Conservation (phyloP, 2,113 vertebrate genomes). For the Brachypodius melanocephalos region DNA sequence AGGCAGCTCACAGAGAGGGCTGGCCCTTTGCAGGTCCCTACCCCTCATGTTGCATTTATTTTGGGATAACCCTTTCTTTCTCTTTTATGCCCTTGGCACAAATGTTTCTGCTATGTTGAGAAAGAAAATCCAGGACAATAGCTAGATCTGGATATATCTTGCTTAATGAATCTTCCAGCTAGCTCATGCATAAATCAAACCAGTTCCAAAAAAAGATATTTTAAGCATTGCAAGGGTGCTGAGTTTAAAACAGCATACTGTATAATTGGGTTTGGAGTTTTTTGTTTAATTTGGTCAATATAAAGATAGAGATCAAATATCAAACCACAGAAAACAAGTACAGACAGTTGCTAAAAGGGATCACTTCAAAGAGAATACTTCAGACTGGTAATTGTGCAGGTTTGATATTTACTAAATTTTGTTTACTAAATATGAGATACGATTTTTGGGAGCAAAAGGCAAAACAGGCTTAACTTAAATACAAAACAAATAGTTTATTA, state of each 20-base stretch:
- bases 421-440: too few relatives aligned
- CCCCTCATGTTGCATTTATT: not conserved
- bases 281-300: not conserved
- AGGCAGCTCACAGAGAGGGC: not conserved
- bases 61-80: not conserved
- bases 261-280: accelerated
- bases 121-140: not conserved
- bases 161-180: not conserved
- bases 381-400: not conserved
- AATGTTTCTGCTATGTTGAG: not conserved
- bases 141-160: not conserved
- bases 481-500: too few relatives aligned
- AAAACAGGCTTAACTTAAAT: too few relatives aligned
- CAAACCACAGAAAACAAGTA: not conserved
- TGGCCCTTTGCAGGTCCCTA: not conserved
- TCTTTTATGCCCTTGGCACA: not conserved
- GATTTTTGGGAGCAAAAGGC: too few relatives aligned
- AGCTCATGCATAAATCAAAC: not conserved
- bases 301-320: not conserved
- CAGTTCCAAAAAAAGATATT: not conserved
- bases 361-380: not conserved
- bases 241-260: not conserved
- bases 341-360: not conserved
- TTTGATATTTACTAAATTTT: too few relatives aligned
- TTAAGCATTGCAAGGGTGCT: not conserved